Base-by-base conservation (phyloP, 2,888 invertebrate genomes). In the Limulus polyphemus region DNA sequence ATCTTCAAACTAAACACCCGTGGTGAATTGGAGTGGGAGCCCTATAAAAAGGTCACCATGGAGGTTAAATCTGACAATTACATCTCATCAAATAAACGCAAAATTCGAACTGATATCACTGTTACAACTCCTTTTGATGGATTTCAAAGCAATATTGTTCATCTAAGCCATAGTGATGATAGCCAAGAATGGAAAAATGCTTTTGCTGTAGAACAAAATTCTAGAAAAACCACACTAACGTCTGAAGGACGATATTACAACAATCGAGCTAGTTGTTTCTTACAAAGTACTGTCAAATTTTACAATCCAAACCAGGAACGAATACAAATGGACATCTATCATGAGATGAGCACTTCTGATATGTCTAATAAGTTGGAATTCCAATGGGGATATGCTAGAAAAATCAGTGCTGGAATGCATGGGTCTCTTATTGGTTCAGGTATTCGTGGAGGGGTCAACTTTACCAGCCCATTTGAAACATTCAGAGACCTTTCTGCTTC, bases 141-240 rank as follows among this genome's bases (percentile, higher is more conserved):
- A 14, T 65, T 60, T 46, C 64, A 67, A 58, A 61, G 60, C 11
- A 10, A 61, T 13, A 57, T 56, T 12, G 32, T 67, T 1, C 57
- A 60, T 11, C 3, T 67, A 11, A 62, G 48, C 13, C 67, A 67
- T 49, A n/a, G 57, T 9, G 57, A 61, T 12, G 32, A 56, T 10
- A 60, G 62, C 13, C 62, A 65, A 17, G 61, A 65, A 49, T 65
- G 62, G 62, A 59, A 63, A 12, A 67, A 60, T 51, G 65, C 64
- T 51, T 10, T 65, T 9, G 55, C 56, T 11, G 54, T 59, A 13
- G 13, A 56, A 11, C 64, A 61, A 14, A 49, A 47, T 11, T 57
- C 50, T 13, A 66, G 62, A 46, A 57, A 58, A 32, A n/a, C 62
- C 49, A 54, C 59, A 0, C 12, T 64, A n/a, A 58, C 61, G 11